Evolutionary conservation across 30 jellyfish, hydroid and myxozoan genomes (phyloP).

Genomic region (Aurelia coerulea): DNA sequence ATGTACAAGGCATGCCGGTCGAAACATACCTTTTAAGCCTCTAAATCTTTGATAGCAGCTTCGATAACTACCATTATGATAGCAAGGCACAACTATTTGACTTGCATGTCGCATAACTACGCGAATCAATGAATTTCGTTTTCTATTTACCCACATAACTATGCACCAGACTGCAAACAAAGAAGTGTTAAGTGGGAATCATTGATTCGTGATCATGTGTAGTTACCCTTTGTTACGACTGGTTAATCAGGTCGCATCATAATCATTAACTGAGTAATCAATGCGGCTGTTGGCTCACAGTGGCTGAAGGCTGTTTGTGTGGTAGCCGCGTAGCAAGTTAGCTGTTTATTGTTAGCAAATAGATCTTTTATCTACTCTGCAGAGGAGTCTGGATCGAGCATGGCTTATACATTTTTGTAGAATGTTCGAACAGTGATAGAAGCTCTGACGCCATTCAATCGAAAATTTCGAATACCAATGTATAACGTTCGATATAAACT

Average conservation of each 20-base stretch:
- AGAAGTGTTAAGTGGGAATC: slow-evolving; percentile 1
- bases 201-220: background rate
- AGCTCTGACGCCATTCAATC: too few relatives aligned
- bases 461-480: background rate
- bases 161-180: slow-evolving; percentile 5
- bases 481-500: background rate
- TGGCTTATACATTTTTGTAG: background rate
- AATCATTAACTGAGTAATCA: background rate
- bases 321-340: too few relatives aligned
- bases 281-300: background rate
- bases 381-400: too few relatives aligned
- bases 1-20: too few relatives aligned
- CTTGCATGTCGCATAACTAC: background rate
- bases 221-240: background rate
- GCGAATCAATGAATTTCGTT: too few relatives aligned
- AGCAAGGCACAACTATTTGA: background rate
- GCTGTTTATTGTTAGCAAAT: too few relatives aligned
- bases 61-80: background rate
- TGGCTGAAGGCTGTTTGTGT: background rate
- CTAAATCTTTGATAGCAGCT: too few relatives aligned
- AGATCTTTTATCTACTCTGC: too few relatives aligned
- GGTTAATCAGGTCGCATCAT: slow-evolving; percentile 6
- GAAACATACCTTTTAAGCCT: too few relatives aligned
- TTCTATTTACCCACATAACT: background rate
- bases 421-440: background rate